phyloP scores from a whole-genome alignment of 2,888 invertebrate genomes.

The Meganola albula region DNA sequence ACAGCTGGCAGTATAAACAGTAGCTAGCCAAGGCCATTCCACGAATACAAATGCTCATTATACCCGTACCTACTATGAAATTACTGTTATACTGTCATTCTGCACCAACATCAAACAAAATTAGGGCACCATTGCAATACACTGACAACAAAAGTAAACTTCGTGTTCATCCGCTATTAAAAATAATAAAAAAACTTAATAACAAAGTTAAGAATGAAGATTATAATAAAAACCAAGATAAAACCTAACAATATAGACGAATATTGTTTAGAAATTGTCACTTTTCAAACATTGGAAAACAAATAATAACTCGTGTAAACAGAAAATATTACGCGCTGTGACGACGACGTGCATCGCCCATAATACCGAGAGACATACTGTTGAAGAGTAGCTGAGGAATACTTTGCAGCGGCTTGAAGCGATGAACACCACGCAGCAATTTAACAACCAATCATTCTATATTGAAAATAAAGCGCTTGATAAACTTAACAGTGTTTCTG shows the following conservation, averaged over 20 bases:
- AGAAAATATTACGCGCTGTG: conserved; percentile 40
- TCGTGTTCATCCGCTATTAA: conserved; percentile 57
- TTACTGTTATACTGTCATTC: conserved; percentile 5
- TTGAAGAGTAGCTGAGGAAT: conserved; percentile 39
- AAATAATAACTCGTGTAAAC: conserved; percentile 31
- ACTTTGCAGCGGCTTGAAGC: conserved; percentile 42
- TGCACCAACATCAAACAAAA: conserved; percentile 21
- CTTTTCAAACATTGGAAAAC: conserved; percentile 20
- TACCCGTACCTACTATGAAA: too few relatives aligned
- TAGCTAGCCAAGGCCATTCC: conserved; percentile 36
- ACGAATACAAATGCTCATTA: conserved; percentile 13
- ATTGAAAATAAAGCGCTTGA: conserved; percentile 27
- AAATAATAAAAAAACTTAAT: conserved; percentile 29
- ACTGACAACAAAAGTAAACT: conserved; percentile 52
- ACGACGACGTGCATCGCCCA: conserved; percentile 46
- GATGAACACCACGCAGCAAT: conserved; percentile 18
- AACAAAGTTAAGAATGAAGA: conserved; percentile 19
- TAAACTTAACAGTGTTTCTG: conserved; percentile 30
- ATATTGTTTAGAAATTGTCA: conserved; percentile 18
- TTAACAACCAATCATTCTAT: conserved; percentile 14
- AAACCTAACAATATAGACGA: conserved; percentile 11
- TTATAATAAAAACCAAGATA: conserved; percentile 18
- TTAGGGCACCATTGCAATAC: conserved; percentile 29
- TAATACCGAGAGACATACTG: conserved; percentile 55
- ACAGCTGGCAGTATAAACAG: conserved; percentile 36